Base-by-base conservation (phyloP, 2,113 vertebrate species). In the Tyto alba region DNA sequence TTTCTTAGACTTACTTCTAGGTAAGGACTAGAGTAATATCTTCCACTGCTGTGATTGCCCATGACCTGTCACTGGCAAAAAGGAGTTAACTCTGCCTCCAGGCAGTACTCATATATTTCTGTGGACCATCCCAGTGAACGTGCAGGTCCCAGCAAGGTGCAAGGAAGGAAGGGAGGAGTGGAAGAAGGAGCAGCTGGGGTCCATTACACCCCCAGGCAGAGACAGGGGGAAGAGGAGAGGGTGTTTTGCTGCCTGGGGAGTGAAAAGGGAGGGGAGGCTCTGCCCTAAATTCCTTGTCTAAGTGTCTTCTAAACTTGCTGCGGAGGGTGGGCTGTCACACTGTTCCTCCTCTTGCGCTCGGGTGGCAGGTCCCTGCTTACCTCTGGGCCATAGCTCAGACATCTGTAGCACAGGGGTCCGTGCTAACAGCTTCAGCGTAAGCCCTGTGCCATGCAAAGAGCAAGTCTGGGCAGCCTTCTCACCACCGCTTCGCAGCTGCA, bases 391-490 rank as follows among this genome's bases (percentile, higher is more conserved):
- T 2, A 8, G 11, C 34, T 59, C 47, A 22, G 89, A 68, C 36
- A 7, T 14, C 40, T 36, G 25, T 21, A 25, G 19, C 53, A 50
- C 1, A 47, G 41, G 26, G 36, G 52, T 77, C 29, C 0, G 1
- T 50, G 62, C 36, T 40, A 26, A 72, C 0, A 8, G 76, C n/a
- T 89, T 40, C 6, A 16, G 7, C 2, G 2, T 64, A 56, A 87
- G 60, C 18, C 59, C 18, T 0, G 0, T 19, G 38, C 3, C 2
- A 22, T 5, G 34, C 43, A 52, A 75, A 79, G 30, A 73, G 4
- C 11, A 32, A 22, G 19, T 32, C 34, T 16, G 9, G 1, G 16
- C 63, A 84, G 29, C 52, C 47, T 85, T 32, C 34, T 53, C 59
- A 76, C n/a, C 74, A 23, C 36, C 3, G 1, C 56, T 64, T 14